These are phyloP conservation scores for Pseudolaguvia tuberculata DNA, from an alignment of 2,113 vertebrate species.

Conservation along the genomic window DNA sequence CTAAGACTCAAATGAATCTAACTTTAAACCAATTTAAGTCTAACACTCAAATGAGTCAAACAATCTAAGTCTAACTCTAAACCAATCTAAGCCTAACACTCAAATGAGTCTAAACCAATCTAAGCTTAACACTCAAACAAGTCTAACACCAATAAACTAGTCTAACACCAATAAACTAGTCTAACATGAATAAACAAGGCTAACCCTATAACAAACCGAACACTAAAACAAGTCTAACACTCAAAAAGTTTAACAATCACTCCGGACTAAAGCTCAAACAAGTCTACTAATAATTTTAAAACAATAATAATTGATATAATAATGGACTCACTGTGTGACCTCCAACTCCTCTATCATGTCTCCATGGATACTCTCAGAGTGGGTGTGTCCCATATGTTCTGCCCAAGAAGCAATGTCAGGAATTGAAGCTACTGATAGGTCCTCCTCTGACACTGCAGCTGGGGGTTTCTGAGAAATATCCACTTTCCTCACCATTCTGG, in stretches of 20 bases:
- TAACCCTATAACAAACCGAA: no score
- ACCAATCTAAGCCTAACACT: no score
- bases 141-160: no score
- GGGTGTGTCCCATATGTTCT: constrained; percentile 72
- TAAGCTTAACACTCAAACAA: no score
- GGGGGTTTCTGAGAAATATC: constrained; percentile 75
- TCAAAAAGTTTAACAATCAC: neutral
- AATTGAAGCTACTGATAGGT: constrained; percentile 83
- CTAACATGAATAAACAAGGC: no score
- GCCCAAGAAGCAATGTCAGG: constrained; percentile 80
- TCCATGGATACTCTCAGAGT: constrained; percentile 74
- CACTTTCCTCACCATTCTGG: constrained; percentile 65
- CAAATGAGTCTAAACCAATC: no score
- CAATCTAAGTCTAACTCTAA: no score
- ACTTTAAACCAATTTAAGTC: no score
- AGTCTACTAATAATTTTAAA: neutral
- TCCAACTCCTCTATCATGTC: constrained; percentile 82
- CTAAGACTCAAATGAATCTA: no score
- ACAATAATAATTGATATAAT: neutral
- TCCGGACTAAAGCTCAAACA: neutral
- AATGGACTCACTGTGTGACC: constrained; percentile 62
- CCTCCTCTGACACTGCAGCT: constrained; percentile 91
- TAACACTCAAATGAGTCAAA: no score
- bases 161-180: no score
- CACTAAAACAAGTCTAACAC: neutral